Evolutionary conservation across 2,888 invertebrate species (phyloP), one percentile per base, ranked within the genome.

Genomic region (Drosophila buzzatii): DNA sequence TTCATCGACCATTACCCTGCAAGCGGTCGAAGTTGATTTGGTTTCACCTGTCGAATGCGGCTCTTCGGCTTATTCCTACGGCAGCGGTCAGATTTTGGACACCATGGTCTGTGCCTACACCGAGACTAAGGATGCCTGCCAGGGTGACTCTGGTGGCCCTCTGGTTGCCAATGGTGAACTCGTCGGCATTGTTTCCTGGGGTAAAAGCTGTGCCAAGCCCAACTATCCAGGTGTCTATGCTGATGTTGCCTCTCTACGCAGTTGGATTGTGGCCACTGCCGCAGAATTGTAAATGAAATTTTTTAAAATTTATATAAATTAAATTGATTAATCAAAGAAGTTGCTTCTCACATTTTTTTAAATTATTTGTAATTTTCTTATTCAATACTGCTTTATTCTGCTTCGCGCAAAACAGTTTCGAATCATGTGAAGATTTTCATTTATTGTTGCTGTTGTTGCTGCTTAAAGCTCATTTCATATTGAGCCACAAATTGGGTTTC

Each of bases 71-170:
- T 91, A 65, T 35, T 9, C 64, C 5, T 92, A 92, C 31, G 91
- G 81, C 12, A 2, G 2, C 3, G 55, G 14, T 0, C 6, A 69
- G 57, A 85, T 92, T 20, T 18, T 14, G 33, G 72, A 83, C 0
- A 90, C 91, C 20, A 93, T 93, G 93, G 73, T 93, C 18, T 93
- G 93, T 58, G 93, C 91, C 35, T 63, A 72, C 41, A 79, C 73
- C 49, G 82, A 79, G 35, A 68, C 83, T 2, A 91, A 91, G 79
- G 93, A 92, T 73, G 90, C 92, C 58, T 93, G 92, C 75, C 92
- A 92, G 75, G 93, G 93, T 68, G 93, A 93, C 66, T 92, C 92
- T 3, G 93, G 93, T 72, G 93, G 93, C n/a, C 93, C 93, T 57
- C 65, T 92, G 74, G 91, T 91, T 6, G 63, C 89, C 39, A 45